Base-by-base conservation (phyloP, 1,140 invertebrate species). In the Drosophila guanche region DNA sequence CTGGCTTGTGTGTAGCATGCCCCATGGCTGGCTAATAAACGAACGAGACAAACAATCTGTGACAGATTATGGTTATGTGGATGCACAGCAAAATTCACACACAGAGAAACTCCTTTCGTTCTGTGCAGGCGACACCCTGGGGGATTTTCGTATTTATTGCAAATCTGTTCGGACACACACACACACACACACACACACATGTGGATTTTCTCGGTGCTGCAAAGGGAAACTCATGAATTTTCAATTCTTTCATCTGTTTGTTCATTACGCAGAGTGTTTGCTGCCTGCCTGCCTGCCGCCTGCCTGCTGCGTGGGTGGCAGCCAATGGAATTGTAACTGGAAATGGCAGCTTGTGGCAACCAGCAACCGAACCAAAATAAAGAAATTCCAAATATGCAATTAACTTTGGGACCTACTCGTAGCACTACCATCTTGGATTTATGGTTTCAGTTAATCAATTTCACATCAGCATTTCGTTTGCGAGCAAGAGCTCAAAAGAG, bases 231-330 rank as follows among this genome's bases (percentile, higher is more conserved):
- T 51, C 29, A 52, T 53, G 48, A 66, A 66, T 54, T 67, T 40
- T 20, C 48, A 29, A 63, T 52, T 43, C 23, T 33, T 63, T 66
- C 59, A 63, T 66, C 50, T 66, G 62, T 50, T 51, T 60, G 56
- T 42, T 33, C 6, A 60, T 53, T 43, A 23, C 16, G 12, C 5
- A 16, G 57, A n/a, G 48, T 27, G 8, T 25, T 5, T 12, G 22
- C 10, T 10, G 23, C 20, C 16, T 20, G 16, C 16, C 16, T 20
- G 16, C 16, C 16, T 20, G 16, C 16, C 16, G 16, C 16, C 16
- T 41, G 12, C 33, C 33, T 16, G 43, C 27, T 29, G 27, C 27
- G 27, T 29, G 27, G 27, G 27, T 29, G 27, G 27, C 27, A 29
- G 27, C 27, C 27, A 29, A 29, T 29, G 27, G 6, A 29, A 29